These are phyloP conservation scores for Leucophora obtusa DNA, from an alignment of 2,888 invertebrate species.

Conservation along the genomic window DNA sequence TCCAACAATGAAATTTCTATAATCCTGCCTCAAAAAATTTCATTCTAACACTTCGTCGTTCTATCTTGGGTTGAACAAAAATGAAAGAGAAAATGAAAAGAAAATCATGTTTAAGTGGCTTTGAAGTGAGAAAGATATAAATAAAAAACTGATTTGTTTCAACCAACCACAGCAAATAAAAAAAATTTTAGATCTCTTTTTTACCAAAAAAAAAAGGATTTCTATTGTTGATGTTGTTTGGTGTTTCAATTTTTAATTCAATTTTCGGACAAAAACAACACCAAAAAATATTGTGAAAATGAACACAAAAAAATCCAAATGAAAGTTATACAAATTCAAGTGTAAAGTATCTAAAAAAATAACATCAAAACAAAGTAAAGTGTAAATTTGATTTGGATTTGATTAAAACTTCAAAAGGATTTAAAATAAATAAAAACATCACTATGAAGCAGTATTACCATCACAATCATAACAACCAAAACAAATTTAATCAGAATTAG, in stretches of 20 bases:
- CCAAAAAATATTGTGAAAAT: conserved; percentile 16
- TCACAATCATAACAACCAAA: neutral
- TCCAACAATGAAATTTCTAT: conserved; percentile 21
- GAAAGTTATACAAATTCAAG: conserved; percentile 56
- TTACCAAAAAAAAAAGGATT: conserved; percentile 31
- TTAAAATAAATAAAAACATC: conserved; percentile 47
- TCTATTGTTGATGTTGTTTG: conserved; percentile 49
- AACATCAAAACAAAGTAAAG: conserved; percentile 60
- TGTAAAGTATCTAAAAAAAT: conserved; percentile 52
- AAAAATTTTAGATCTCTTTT: conserved; percentile 17
- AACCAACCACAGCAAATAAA: conserved; percentile 21
- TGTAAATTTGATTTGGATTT: conserved; percentile 66
- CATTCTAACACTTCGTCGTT: conserved; percentile 5
- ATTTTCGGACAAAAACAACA: conserved; percentile 36
- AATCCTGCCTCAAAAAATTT: conserved; percentile 7
- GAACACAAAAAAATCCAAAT: conserved; percentile 17
- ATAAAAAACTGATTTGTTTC: conserved; percentile 35
- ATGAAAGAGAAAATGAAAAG: conserved; percentile 11
- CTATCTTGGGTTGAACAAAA: conserved; percentile 12
- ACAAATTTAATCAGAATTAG: neutral
- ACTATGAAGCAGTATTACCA: neutral
- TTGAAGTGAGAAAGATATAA: conserved; percentile 53
- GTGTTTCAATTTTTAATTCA: conserved; percentile 59
- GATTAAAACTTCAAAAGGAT: conserved; percentile 63
- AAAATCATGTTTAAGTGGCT: conserved; percentile 50